These are phyloP conservation scores for Suillia variegata DNA, from an alignment of 2,888 invertebrate genomes.

Conservation along the genomic window DNA sequence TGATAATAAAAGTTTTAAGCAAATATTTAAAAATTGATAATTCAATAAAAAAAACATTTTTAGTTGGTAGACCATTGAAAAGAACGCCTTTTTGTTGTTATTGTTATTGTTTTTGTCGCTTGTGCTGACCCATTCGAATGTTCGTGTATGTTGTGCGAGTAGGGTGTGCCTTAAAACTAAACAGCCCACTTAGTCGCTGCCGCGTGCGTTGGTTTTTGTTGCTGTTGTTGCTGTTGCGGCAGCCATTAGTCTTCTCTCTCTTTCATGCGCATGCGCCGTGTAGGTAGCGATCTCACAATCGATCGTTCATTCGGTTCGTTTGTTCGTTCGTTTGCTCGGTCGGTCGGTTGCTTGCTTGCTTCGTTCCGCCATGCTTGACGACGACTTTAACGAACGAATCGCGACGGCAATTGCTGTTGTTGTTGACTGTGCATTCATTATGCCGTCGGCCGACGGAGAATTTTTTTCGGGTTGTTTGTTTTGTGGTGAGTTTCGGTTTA, in stretches of 20 bases:
- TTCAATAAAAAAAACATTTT: no score
- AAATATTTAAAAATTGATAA: no score
- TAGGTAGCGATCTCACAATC: not conserved
- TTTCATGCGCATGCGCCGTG: slow-evolving; percentile 28
- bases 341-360: not conserved
- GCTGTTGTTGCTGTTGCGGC: slow-evolving; percentile 31
- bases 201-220: slow-evolving; percentile 31
- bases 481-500: not conserved
- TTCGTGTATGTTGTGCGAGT: slow-evolving; percentile 11
- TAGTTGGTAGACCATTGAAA: no score
- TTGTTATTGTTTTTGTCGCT: slow-evolving; percentile 30
- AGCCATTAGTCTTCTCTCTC: slow-evolving; percentile 52
- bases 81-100: no score
- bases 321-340: slow-evolving; percentile 32
- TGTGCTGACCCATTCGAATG: not conserved
- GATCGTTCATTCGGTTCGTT: not conserved
- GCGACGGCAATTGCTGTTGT: not conserved
- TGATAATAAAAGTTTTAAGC: no score
- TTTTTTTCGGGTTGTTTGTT: slow-evolving; percentile 7
- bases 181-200: slow-evolving; percentile 14
- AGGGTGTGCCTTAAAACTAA: slow-evolving; percentile 20
- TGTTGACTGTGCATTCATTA: not conserved
- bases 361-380: not conserved
- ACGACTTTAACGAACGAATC: no score
- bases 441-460: no score